Evolutionary conservation across 2,797 vertebrate species (phyloP), one percentile per base, ranked within the genome.

Genomic region (Lepidocolaptes lacrymiger): DNA sequence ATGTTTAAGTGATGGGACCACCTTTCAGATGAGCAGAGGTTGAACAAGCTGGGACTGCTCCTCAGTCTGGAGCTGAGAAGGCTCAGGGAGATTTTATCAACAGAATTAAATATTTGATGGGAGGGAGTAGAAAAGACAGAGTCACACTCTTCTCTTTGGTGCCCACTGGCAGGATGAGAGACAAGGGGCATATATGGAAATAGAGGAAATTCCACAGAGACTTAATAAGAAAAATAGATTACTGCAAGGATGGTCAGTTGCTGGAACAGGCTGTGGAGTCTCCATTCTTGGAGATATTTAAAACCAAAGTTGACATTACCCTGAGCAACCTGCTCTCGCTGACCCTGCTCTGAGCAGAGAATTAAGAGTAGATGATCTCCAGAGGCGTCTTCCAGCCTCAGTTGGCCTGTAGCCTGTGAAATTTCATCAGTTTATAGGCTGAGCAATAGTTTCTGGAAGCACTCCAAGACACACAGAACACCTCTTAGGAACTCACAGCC

Each of bases 341-440:
- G 58, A 91, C 77, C 62, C 46, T 87, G 44, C 55, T 79, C 39
- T 76, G 56, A 91, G 67, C 6, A 89, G 19, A 41, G 71, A 88
- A 87, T 91, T 91, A 93, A 93, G 68, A 93, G 78, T 85, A 80
- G 87, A 85, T 71, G 61, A 83, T 89, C 68, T 93, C 85, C 85
- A 95, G 87, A 91, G 87, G 44, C 4, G 0, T 83, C 80, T 86
- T 61, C 36, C 66, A 92, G 34, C 27, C 68, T 89, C 17, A 9
- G 44, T 44, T 83, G 78, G 20, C 64, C 63, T 69, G 51, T 5
- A 83, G 62, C 56, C 69, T 95, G 81, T 82, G 80, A 87, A 90
- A 94, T 95, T 91, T 95, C 93, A 89, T 79, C 75, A 77, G 48
- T 85, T 93, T 73, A 88, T 46, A 63, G 87, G 48, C 63, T 92